Evolutionary conservation across 2,888 invertebrate genomes (phyloP).

Genomic region (Dryocosmus kuriphilus): DNA sequence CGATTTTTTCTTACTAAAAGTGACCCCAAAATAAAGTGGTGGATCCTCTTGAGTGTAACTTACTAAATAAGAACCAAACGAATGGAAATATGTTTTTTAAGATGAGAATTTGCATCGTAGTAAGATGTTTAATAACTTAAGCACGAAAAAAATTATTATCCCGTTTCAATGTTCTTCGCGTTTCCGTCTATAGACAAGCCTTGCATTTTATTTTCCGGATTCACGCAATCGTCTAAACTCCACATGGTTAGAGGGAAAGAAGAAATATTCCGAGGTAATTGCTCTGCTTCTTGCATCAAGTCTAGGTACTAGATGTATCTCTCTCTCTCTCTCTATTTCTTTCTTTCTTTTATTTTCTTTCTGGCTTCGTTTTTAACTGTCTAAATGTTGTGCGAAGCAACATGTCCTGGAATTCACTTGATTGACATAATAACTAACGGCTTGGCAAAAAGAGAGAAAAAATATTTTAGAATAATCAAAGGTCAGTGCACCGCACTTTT

Average conservation of each 20-base stretch:
- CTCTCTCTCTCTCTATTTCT: slow-evolving; percentile 22
- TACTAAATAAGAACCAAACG: neutral
- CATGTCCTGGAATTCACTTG: neutral
- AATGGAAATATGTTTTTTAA: neutral
- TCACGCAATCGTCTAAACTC: slow-evolving; percentile 47
- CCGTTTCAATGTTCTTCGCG: slow-evolving; percentile 53
- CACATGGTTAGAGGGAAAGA: slow-evolving; percentile 2
- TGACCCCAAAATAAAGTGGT: slow-evolving; percentile 23
- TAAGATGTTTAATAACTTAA: neutral
- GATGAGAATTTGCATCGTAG: neutral
- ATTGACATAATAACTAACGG: slow-evolving; percentile 27
- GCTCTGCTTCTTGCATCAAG: slow-evolving; percentile 44
- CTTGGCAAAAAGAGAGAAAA: neutral
- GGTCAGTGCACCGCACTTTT: neutral
- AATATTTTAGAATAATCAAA: neutral
- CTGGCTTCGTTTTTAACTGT: slow-evolving; percentile 18
- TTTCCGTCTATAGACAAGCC: slow-evolving; percentile 42
- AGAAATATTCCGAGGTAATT: slow-evolving; percentile 50
- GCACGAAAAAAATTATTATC: slow-evolving; percentile 50
- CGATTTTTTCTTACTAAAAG: slow-evolving; percentile 7
- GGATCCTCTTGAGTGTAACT: too few relatives aligned
- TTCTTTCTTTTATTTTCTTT: slow-evolving; percentile 37
- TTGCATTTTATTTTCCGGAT: slow-evolving; percentile 54
- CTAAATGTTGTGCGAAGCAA: neutral
- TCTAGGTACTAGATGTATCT: slow-evolving; percentile 20